A percentile compares a stretch with the other conserved stretches of the same genome.
phyloP scores from a whole-genome alignment of 1,140 invertebrate species.

The Drosophila nigromelanica region DNA sequence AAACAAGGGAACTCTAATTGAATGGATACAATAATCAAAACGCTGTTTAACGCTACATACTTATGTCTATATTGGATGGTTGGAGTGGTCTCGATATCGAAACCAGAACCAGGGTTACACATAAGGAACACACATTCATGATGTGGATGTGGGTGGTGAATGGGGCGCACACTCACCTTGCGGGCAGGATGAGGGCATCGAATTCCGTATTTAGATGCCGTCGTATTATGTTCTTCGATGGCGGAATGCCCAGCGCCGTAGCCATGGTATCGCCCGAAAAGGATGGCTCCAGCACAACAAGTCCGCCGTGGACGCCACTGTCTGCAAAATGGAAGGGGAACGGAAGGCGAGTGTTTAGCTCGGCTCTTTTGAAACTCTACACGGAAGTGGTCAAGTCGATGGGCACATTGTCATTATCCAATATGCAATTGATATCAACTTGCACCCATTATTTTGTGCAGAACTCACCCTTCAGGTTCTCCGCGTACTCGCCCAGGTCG shows the following conservation, averaged over 20 bases:
- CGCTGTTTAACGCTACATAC: slow-evolving; percentile 74
- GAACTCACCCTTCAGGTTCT: slow-evolving; percentile 93
- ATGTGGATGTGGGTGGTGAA: slow-evolving; percentile 9
- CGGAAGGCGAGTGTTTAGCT: background rate
- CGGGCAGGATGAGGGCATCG: slow-evolving; percentile 94
- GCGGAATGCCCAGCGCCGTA: slow-evolving; percentile 95
- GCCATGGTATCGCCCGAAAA: slow-evolving; percentile 98
- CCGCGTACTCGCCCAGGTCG: slow-evolving; percentile 96
- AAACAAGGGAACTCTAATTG: slow-evolving; percentile 47
- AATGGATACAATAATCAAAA: slow-evolving; percentile 68
- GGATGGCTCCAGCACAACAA: slow-evolving; percentile 95
- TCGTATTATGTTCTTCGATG: slow-evolving; percentile 96
- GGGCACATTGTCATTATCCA: slow-evolving; percentile 25
- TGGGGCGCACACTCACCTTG: slow-evolving; percentile 89
- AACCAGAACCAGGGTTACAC: slow-evolving; percentile 34
- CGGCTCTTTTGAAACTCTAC: background rate
- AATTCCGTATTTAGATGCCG: slow-evolving; percentile 95
- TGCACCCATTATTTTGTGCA: background rate
- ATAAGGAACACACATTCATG: slow-evolving; percentile 28
- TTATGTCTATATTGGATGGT: slow-evolving; percentile 38
- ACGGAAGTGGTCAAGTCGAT: slow-evolving; percentile 38
- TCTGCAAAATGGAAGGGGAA: slow-evolving; percentile 85
- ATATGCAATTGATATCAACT: background rate
- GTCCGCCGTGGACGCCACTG: slow-evolving; percentile 95
- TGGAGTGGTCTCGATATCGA: slow-evolving; percentile 19